Percentiles rank a stretch among this genome's conserved stretches.
These are phyloP conservation scores for Menura novaehollandiae DNA, from an alignment of 2,113 vertebrate genomes.

Conservation along the genomic window DNA sequence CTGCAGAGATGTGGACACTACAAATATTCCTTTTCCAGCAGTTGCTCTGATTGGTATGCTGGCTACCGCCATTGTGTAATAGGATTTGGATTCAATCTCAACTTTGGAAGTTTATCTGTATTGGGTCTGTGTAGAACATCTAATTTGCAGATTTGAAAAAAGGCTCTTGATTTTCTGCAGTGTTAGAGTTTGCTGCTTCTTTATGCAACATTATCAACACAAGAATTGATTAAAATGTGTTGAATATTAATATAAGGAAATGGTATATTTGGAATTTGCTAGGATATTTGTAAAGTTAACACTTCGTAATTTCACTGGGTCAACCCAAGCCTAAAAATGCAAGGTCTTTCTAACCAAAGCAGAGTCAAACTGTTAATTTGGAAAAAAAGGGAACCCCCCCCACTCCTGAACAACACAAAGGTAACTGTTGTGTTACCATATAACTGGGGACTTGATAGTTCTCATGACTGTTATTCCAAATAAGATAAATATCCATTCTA, in stretches of 20 bases:
- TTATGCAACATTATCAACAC: not conserved
- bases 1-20: not conserved
- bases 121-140: not conserved
- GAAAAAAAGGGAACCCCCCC: accelerated
- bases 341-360: not conserved
- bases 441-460: not conserved
- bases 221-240: not conserved
- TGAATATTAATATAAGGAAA: not conserved
- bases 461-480: not conserved
- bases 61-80: not conserved
- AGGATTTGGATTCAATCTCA: not conserved
- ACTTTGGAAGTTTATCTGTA: not conserved
- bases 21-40: not conserved
- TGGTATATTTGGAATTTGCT: not conserved
- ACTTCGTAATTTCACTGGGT: not conserved
- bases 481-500: not conserved
- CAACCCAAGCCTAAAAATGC: not conserved
- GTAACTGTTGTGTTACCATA: not conserved
- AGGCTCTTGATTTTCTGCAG: not conserved
- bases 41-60: not conserved
- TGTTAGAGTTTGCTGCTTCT: not conserved
- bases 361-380: not conserved
- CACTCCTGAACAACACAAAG: not conserved
- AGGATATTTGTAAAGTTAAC: not conserved
- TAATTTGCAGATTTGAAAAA: not conserved